Conservation (phyloP, 2,113 vertebrate species). For the Monopterus albus region DNA sequence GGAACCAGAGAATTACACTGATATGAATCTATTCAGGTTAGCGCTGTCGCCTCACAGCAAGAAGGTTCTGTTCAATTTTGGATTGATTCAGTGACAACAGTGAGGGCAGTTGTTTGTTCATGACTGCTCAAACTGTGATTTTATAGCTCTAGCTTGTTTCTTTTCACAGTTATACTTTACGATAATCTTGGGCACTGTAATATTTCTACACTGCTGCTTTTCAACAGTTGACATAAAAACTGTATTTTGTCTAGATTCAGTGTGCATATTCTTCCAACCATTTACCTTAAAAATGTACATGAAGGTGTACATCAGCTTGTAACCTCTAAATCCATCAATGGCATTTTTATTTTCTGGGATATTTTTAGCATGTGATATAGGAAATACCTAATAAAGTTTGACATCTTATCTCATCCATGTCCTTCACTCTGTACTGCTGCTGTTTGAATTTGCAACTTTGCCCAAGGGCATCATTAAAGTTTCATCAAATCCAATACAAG, state of each 20-base stretch:
- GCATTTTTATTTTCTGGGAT: background rate
- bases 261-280: background rate
- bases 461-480: constrained; percentile 47
- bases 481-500: constrained; percentile 30
- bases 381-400: background rate
- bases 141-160: background rate
- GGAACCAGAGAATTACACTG: no score
- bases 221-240: background rate
- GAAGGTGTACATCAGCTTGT: background rate
- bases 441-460: constrained; percentile 25
- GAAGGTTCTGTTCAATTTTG: no score
- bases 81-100: background rate
- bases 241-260: background rate
- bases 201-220: no score
- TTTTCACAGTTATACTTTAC: background rate
- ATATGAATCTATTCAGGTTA: no score
- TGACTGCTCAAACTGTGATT: background rate
- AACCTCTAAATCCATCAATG: constrained; percentile 1
- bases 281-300: background rate
- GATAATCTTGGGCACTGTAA: no score
- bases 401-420: constrained; percentile 17
- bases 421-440: constrained; percentile 1
- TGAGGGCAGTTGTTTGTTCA: background rate
- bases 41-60: no score
- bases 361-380: background rate